Evolutionary conservation across 2,888 invertebrate species (phyloP).

Genomic region (Drosophila austrosaltans): DNA sequence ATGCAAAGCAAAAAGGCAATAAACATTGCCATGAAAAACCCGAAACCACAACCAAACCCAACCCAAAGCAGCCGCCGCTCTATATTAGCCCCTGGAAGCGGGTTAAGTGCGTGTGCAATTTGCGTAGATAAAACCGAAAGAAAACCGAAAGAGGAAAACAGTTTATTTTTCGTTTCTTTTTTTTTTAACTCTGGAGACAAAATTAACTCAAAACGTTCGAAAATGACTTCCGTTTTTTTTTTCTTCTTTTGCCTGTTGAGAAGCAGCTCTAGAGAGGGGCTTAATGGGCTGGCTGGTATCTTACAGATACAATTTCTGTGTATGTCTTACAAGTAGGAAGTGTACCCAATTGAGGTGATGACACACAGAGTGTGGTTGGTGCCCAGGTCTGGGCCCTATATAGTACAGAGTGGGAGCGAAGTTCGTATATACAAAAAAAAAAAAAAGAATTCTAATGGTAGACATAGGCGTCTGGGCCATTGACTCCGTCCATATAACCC

Average conservation of each 20-base stretch:
- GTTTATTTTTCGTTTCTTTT: conserved; percentile 3
- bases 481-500: conserved; percentile 52
- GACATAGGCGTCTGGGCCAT: conserved; percentile 58
- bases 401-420: conserved; percentile 32
- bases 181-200: conserved; percentile 15
- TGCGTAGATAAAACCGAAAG: conserved; percentile 61
- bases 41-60: conserved; percentile 26
- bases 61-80: conserved; percentile 52
- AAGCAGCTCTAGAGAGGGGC: conserved; percentile 52
- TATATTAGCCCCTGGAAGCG: conserved; percentile 69
- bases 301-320: conserved; percentile 40
- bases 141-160: conserved; percentile 1
- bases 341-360: conserved; percentile 82
- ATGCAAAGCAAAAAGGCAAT: conserved; percentile 39
- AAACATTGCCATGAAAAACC: conserved; percentile 31
- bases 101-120: conserved; percentile 80
- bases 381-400: conserved; percentile 4
- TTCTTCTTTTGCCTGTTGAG: conserved; percentile 61
- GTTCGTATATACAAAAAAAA: conserved; percentile 52
- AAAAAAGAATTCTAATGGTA: conserved; percentile 65
- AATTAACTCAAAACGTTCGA: conserved; percentile 11
- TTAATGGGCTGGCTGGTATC: conserved; percentile 53
- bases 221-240: conserved; percentile 22
- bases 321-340: conserved; percentile 81
- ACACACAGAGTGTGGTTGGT: conserved; percentile 51